Evolutionary conservation across 2,888 invertebrate genomes (phyloP).

Genomic region (Cyaniris semiargus): DNA sequence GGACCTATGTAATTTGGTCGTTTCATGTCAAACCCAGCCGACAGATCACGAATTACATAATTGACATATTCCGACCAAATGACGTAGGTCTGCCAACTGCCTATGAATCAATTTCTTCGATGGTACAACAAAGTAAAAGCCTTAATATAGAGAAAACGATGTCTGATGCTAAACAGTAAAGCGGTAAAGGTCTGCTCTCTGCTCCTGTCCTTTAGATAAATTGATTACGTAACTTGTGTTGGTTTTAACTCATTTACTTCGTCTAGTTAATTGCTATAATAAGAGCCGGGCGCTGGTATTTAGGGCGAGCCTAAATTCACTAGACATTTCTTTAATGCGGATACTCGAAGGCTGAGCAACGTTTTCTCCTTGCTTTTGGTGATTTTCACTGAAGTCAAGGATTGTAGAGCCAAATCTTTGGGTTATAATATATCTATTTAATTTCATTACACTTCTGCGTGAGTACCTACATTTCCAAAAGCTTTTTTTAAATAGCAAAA

Average conservation of each 20-base stretch:
- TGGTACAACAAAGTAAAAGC: neutral
- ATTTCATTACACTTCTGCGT: too few species aligned
- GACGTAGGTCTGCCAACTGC: too few species aligned
- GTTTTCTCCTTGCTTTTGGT: neutral
- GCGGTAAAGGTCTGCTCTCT: neutral
- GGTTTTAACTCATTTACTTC: slow-evolving; percentile 26
- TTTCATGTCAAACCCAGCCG: too few species aligned
- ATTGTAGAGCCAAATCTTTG: neutral
- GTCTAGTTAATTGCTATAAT: slow-evolving; percentile 23
- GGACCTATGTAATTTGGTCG: too few species aligned
- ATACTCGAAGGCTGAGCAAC: neutral
- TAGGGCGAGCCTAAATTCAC: slow-evolving; percentile 23
- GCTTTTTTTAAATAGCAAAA: too few species aligned
- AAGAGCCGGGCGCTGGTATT: slow-evolving; percentile 20
- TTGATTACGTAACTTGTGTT: slow-evolving; percentile 19
- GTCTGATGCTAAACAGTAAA: neutral
- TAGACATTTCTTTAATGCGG: neutral
- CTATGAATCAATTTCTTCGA: too few species aligned
- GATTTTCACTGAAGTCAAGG: neutral
- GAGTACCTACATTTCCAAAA: too few species aligned
- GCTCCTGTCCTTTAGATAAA: slow-evolving; percentile 10
- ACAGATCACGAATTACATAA: too few species aligned
- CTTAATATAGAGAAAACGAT: neutral
- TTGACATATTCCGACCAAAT: too few species aligned
- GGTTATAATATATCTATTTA: too few species aligned